Conservation (phyloP, 2,888 invertebrate genomes). For the Oligia strigilis region DNA sequence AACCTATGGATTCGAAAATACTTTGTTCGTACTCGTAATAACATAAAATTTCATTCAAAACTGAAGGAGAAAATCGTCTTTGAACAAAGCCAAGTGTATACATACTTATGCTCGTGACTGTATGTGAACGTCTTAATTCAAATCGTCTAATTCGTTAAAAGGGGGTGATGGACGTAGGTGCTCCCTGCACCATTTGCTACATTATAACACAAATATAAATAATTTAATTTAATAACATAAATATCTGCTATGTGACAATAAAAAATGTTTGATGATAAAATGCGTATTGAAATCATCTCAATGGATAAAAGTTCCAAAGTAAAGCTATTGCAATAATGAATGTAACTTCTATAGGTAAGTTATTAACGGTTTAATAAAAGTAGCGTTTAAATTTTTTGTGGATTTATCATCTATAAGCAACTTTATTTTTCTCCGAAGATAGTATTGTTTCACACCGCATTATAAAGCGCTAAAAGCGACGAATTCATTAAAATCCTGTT, state of each 20-base stretch:
- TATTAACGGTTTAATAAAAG: conserved; percentile 32
- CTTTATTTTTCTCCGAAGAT: conserved; percentile 57
- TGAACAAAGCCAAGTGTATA: too few species aligned
- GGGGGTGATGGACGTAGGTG: too few species aligned
- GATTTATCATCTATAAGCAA: conserved; percentile 57
- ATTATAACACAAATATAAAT: too few species aligned
- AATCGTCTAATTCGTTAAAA: too few species aligned
- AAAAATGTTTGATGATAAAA: background rate
- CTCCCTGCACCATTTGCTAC: too few species aligned
- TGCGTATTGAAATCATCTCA: background rate
- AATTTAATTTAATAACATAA: background rate
- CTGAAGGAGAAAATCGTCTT: too few species aligned
- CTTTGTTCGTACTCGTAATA: too few species aligned
- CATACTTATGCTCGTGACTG: too few species aligned
- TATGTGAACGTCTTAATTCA: too few species aligned
- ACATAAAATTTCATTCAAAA: too few species aligned
- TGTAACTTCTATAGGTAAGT: conserved; percentile 1
- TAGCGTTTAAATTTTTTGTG: conserved; percentile 35
- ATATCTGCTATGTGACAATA: background rate
- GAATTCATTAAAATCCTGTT: conserved; percentile 27
- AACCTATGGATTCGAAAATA: too few species aligned
- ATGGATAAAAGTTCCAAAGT: background rate
- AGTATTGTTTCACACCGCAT: conserved; percentile 52
- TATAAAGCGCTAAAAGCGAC: conserved; percentile 32
- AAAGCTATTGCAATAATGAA: background rate